phyloP scores from a whole-genome alignment of 2,888 invertebrate species.

The Pyralis farinalis region DNA sequence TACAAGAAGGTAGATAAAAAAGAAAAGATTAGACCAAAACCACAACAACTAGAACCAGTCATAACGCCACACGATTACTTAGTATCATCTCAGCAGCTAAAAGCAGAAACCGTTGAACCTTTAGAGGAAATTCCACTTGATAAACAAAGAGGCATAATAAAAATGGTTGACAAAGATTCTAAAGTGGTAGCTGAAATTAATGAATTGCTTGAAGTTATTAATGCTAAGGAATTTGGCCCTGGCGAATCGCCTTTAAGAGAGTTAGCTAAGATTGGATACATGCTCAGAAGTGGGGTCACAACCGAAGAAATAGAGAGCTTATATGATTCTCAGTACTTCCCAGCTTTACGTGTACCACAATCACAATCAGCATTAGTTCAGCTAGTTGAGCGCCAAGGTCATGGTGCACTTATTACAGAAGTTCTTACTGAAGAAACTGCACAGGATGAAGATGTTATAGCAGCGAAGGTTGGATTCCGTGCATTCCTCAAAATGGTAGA shows the following conservation, averaged over 20 bases:
- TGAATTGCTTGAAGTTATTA: conserved; percentile 86
- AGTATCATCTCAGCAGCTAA: conserved; percentile 78
- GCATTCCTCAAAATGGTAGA: conserved; percentile 94
- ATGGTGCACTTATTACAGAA: conserved; percentile 89
- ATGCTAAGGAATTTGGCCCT: conserved; percentile 89
- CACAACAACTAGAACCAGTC: conserved; percentile 69
- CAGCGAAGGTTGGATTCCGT: conserved; percentile 90
- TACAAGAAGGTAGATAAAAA: conserved; percentile 83
- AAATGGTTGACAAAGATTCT: conserved; percentile 76
- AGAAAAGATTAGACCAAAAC: conserved; percentile 48
- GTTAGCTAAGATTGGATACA: conserved; percentile 90
- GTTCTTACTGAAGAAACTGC: conserved; percentile 90
- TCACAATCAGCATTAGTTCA: conserved; percentile 92
- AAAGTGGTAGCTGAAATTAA: conserved; percentile 87
- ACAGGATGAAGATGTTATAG: conserved; percentile 87
- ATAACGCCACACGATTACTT: conserved; percentile 81
- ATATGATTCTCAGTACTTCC: conserved; percentile 90
- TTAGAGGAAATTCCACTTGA: conserved; percentile 79
- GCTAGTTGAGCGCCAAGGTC: conserved; percentile 91
- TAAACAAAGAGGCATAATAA: conserved; percentile 75
- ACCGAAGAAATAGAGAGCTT: conserved; percentile 89
- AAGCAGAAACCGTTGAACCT: conserved; percentile 76
- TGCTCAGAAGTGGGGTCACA: conserved; percentile 88
- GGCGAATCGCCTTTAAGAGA: conserved; percentile 90
- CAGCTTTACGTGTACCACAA: conserved; percentile 88